A percentile compares a stretch with the other conserved stretches of the same genome.
These are phyloP conservation scores for Sisor rabdophorus DNA, from an alignment of 2,113 vertebrate species.

Conservation along the genomic window DNA sequence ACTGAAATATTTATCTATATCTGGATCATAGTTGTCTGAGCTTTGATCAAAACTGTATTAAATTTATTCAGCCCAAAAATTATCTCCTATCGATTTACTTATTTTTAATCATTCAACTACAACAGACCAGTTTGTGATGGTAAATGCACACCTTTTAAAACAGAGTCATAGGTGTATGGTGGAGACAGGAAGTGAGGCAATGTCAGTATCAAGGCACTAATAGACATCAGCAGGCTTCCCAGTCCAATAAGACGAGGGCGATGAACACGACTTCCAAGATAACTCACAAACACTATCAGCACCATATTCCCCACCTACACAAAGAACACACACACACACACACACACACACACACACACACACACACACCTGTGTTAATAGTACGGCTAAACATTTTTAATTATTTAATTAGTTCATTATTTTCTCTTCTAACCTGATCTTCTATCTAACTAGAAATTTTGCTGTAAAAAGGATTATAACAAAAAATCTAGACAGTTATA, in stretches of 20 bases:
- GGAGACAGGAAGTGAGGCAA: conserved; percentile 89
- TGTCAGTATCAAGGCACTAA: conserved; percentile 84
- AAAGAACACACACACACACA: conserved; percentile 36
- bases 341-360: conserved; percentile 19
- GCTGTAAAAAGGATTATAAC: neutral
- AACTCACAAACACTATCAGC: conserved; percentile 94
- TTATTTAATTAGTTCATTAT: too few species aligned
- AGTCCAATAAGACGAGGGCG: conserved; percentile 83
- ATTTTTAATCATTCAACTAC: neutral
- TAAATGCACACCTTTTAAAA: conserved; percentile 61
- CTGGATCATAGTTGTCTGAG: too few species aligned
- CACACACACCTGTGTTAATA: too few species aligned
- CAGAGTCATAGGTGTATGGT: conserved; percentile 74
- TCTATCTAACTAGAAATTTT: too few species aligned
- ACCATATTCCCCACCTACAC: conserved; percentile 83
- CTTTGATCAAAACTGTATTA: too few species aligned
- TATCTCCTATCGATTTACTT: neutral
- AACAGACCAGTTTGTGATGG: neutral
- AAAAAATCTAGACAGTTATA: neutral
- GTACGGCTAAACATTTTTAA: too few species aligned
- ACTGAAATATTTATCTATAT: neutral
- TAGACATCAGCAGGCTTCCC: conserved; percentile 82
- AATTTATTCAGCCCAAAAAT: too few species aligned
- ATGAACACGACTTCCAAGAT: conserved; percentile 87
- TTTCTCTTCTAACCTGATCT: too few species aligned